A percentile compares a stretch with the other conserved stretches of the same genome.
phyloP scores from a whole-genome alignment of 2,888 invertebrate genomes.

The Lasioglossum pauxillum region DNA sequence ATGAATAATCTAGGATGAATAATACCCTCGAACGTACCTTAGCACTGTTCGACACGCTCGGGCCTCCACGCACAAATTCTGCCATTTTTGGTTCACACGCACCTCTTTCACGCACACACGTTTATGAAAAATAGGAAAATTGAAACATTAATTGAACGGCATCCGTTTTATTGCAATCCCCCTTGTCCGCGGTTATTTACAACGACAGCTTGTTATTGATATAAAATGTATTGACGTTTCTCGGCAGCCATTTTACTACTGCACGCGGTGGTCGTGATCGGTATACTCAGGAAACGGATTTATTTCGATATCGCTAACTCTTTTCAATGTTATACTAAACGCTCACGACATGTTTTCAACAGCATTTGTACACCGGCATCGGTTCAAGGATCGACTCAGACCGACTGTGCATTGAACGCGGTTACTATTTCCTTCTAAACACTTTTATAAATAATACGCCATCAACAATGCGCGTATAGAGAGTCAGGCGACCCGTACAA shows the following conservation, averaged over 20 bases:
- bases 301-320: slow-evolving; percentile 11
- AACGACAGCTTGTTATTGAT: slow-evolving; percentile 74
- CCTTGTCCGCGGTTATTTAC: slow-evolving; percentile 71
- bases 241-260: slow-evolving; percentile 81
- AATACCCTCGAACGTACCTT: slow-evolving; percentile 80
- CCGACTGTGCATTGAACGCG: slow-evolving; percentile 1
- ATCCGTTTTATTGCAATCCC: slow-evolving; percentile 59
- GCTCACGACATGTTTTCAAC: slow-evolving; percentile 21
- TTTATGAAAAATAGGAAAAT: slow-evolving; percentile 54
- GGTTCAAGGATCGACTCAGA: neutral
- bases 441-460: slow-evolving; percentile 40
- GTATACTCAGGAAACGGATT: slow-evolving; percentile 18
- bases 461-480: slow-evolving; percentile 31
- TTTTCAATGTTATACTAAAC: slow-evolving; percentile 6
- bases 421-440: slow-evolving; percentile 7
- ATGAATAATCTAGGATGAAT: slow-evolving; percentile 55
- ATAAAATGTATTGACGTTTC: slow-evolving; percentile 83
- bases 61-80: slow-evolving; percentile 85
- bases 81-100: slow-evolving; percentile 81
- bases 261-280: slow-evolving; percentile 67
- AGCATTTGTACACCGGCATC: neutral
- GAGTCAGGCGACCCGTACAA: neutral
- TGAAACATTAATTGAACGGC: slow-evolving; percentile 57
- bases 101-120: slow-evolving; percentile 63
- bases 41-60: slow-evolving; percentile 84